Evolutionary conservation across 2,113 vertebrate genomes (phyloP).

Genomic region (Larimichthys polyactis): DNA sequence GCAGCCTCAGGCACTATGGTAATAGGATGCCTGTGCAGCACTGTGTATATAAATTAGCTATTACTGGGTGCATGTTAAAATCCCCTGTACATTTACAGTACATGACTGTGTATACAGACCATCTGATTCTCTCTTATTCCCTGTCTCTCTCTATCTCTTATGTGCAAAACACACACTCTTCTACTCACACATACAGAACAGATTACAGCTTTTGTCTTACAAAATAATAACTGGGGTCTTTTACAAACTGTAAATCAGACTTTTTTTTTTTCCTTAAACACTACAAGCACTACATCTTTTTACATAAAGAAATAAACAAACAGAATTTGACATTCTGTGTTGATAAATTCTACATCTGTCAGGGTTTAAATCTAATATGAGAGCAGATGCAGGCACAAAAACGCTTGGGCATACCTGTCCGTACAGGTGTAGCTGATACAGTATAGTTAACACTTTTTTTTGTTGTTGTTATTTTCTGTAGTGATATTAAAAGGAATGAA

Average conservation of each 20-base stretch:
- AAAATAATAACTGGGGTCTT: neutral
- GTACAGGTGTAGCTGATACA: slow-evolving; percentile 9
- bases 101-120: slow-evolving; percentile 39
- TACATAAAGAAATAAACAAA: neutral
- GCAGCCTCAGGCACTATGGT: slow-evolving; percentile 81
- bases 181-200: slow-evolving; percentile 7
- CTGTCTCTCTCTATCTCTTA: neutral
- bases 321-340: too few relatives aligned
- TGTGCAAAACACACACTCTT: slow-evolving; percentile 8
- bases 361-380: neutral
- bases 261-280: neutral
- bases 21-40: slow-evolving; percentile 83
- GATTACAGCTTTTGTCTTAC: neutral
- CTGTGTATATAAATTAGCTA: slow-evolving; percentile 83
- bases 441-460: neutral
- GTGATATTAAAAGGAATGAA: neutral
- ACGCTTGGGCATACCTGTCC: slow-evolving; percentile 37
- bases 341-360: neutral
- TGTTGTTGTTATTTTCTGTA: too few relatives aligned
- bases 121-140: neutral
- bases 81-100: slow-evolving; percentile 56
- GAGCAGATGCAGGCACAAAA: neutral
- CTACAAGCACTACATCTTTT: neutral
- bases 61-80: slow-evolving; percentile 80
- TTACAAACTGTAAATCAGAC: neutral